Evolutionary conservation across 2,113 vertebrate genomes (phyloP).

Genomic region (Hippocampus barbouri): DNA sequence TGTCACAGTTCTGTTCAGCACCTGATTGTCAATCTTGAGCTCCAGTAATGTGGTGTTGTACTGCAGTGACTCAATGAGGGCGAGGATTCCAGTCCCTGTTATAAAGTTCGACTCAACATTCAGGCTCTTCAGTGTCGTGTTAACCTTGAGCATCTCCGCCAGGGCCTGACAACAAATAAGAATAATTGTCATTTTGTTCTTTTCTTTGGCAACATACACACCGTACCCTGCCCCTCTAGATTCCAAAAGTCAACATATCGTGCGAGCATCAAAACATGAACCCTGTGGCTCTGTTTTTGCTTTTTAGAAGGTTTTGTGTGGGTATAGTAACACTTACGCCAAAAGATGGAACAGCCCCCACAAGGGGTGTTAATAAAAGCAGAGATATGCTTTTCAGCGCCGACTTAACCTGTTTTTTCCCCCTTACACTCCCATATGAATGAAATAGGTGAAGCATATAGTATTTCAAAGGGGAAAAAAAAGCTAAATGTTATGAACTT

Average conservation of each 20-base stretch:
- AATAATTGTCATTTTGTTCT: neutral
- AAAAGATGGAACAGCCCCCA: neutral
- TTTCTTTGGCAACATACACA: neutral
- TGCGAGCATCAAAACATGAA: neutral
- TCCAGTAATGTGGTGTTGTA: constrained; percentile 84
- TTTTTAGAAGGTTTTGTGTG: neutral
- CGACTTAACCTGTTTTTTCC: no score
- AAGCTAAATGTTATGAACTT: constrained; percentile 54
- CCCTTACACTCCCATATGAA: no score
- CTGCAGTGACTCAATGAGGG: constrained; percentile 83
- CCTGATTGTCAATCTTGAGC: constrained; percentile 98
- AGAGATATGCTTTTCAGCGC: neutral
- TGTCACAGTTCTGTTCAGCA: constrained; percentile 34
- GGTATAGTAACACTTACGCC: neutral
- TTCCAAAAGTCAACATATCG: neutral
- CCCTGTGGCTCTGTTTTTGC: neutral
- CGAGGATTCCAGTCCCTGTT: constrained; percentile 85
- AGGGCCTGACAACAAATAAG: constrained; percentile 76
- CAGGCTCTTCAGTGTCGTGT: constrained; percentile 84
- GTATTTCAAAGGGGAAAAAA: neutral
- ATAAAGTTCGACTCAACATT: constrained; percentile 99
- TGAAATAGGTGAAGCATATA: neutral
- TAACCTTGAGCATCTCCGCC: constrained; percentile 92
- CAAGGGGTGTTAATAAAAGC: neutral
- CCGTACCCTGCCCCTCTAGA: neutral